A percentile compares a stretch with the other conserved stretches of the same genome.
phyloP scores from a whole-genome alignment of 2,113 vertebrate genomes.

The Chloroceryle aenea region DNA sequence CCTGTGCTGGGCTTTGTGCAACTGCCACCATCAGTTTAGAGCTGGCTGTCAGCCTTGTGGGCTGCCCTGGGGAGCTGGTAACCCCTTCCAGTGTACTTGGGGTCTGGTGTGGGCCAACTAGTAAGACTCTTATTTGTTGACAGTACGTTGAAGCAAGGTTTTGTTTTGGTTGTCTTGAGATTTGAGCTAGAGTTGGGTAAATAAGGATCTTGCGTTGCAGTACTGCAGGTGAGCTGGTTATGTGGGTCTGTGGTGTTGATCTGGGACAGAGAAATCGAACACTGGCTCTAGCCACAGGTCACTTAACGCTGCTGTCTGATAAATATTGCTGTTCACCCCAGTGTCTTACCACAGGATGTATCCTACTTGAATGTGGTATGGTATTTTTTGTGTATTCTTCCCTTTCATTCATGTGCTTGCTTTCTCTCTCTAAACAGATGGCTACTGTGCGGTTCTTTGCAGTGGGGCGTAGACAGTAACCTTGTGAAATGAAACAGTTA shows the following conservation, averaged over 20 bases:
- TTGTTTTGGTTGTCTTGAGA: neutral
- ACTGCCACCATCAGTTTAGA: neutral
- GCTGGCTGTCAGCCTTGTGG: neutral
- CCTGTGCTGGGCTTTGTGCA: neutral
- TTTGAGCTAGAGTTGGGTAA: neutral
- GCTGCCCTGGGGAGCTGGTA: neutral
- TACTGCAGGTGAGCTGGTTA: neutral
- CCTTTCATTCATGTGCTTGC: accelerated
- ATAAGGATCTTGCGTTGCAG: neutral
- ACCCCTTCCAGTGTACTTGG: neutral
- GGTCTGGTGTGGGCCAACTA: neutral
- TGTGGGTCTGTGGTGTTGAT: neutral
- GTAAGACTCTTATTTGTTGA: neutral
- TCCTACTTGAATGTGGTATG: neutral
- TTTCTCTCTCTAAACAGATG: neutral
- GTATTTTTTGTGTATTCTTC: neutral
- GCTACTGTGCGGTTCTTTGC: neutral
- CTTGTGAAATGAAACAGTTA: neutral
- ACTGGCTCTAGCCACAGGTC: neutral
- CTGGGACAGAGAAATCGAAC: neutral
- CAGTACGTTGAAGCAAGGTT: neutral
- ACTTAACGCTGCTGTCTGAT: neutral
- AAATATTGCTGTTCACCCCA: neutral
- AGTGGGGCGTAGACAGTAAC: accelerated
- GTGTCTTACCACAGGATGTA: neutral